phyloP scores from a whole-genome alignment of 2,113 vertebrate genomes.

The Morone chrysops region DNA sequence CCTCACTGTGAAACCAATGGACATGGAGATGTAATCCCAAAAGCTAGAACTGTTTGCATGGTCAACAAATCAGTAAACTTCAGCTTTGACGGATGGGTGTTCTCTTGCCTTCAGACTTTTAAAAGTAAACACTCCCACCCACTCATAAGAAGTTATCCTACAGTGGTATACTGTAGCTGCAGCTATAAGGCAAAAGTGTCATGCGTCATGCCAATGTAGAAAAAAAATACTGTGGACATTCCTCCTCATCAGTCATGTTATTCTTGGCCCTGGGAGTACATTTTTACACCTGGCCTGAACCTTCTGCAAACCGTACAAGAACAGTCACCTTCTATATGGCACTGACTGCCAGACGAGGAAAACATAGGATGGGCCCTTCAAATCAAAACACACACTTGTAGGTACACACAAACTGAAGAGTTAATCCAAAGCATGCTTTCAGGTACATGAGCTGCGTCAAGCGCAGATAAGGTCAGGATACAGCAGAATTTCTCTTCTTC shows the following conservation, averaged over 20 bases:
- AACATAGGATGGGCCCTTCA: slow-evolving; percentile 10
- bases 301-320: slow-evolving; percentile 38
- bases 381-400: slow-evolving; percentile 44
- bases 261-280: slow-evolving; percentile 66
- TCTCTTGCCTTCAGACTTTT: slow-evolving; percentile 27
- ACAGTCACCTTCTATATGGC: slow-evolving; percentile 57
- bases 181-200: slow-evolving; percentile 30
- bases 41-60: not conserved
- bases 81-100: slow-evolving; percentile 25
- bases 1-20: not conserved
- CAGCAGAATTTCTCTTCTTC: not conserved
- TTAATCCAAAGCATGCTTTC: slow-evolving; percentile 28
- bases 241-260: slow-evolving; percentile 67
- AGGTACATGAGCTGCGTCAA: slow-evolving; percentile 6
- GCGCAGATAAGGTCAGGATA: not conserved
- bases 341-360: slow-evolving; percentile 28
- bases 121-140: slow-evolving; percentile 55
- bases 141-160: slow-evolving; percentile 10
- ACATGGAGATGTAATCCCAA: slow-evolving; percentile 3
- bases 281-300: slow-evolving; percentile 71
- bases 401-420: slow-evolving; percentile 4
- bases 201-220: slow-evolving; percentile 49
- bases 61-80: slow-evolving; percentile 11
- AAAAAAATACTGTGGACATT: slow-evolving; percentile 57
- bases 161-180: slow-evolving; percentile 48